Percentiles rank a stretch among this genome's conserved stretches.
These are phyloP conservation scores for Bos indicus DNA, from an alignment of 2,113 vertebrate species.

Conservation along the genomic window DNA sequence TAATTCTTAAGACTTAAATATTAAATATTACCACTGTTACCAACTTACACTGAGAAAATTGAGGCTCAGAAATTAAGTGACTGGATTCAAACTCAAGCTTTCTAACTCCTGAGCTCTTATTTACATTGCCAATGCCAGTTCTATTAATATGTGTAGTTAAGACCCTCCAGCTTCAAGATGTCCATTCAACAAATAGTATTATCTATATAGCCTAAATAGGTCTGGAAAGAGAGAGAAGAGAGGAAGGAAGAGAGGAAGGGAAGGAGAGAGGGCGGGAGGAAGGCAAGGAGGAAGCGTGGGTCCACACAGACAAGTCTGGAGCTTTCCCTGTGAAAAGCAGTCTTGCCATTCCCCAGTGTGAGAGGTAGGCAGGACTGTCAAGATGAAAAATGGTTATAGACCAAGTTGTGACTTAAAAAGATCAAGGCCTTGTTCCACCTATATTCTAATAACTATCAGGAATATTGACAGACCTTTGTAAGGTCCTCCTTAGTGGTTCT, in stretches of 20 bases:
- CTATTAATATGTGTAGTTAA: not conserved
- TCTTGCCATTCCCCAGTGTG: not conserved
- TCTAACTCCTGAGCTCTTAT: not conserved
- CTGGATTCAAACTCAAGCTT: not conserved
- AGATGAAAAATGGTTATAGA: not conserved
- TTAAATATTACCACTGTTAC: not conserved
- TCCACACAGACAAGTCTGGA: not conserved
- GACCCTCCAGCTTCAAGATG: not conserved
- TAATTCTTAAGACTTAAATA: not conserved
- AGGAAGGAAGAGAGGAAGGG: not conserved
- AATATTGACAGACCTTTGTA: not conserved
- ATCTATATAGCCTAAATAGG: not conserved
- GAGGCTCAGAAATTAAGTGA: not conserved
- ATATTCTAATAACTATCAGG: not conserved
- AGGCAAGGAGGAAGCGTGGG: not conserved
- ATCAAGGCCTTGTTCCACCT: not conserved
- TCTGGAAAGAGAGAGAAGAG: not conserved
- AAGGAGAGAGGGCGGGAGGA: fast-evolving
- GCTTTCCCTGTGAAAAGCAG: not conserved
- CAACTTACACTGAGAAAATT: not conserved
- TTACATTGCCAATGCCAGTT: not conserved
- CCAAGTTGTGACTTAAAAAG: not conserved
- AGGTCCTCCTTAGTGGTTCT: not conserved
- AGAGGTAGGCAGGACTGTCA: not conserved
- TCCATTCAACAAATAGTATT: not conserved